phyloP scores from a whole-genome alignment of 2,113 vertebrate species.

The Gopherus flavomarginatus region DNA sequence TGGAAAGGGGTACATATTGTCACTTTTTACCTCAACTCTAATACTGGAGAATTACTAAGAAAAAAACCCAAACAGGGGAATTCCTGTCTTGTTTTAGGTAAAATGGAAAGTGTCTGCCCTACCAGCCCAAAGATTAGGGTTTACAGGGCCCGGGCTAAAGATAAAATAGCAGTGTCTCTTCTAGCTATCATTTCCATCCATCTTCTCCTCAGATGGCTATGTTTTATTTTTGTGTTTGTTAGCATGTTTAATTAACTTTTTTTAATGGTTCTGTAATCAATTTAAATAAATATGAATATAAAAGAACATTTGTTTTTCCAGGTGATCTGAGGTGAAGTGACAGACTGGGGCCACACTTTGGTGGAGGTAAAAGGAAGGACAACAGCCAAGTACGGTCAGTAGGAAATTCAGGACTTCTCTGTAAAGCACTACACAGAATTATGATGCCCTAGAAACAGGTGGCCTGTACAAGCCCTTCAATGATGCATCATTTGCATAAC shows the following conservation, averaged over 20 bases:
- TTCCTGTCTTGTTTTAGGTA: background rate
- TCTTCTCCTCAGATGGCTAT: background rate
- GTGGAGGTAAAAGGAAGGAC: background rate
- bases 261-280: background rate
- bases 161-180: background rate
- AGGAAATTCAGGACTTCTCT: background rate
- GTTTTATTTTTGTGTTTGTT: background rate
- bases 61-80: fast-evolving
- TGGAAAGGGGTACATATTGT: background rate
- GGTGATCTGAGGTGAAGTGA: background rate
- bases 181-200: background rate
- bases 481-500: background rate
- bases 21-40: background rate
- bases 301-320: background rate
- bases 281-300: background rate
- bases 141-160: background rate
- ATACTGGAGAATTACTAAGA: background rate
- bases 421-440: background rate
- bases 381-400: background rate
- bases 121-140: background rate
- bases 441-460: background rate
- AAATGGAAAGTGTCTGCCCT: background rate
- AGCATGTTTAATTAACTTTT: background rate
- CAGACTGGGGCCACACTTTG: background rate
- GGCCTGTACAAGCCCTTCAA: background rate